Percentiles rank a stretch among this genome's conserved stretches.
Conservation (phyloP, 2,888 invertebrate species). For the Ochlodes sylvanus region DNA sequence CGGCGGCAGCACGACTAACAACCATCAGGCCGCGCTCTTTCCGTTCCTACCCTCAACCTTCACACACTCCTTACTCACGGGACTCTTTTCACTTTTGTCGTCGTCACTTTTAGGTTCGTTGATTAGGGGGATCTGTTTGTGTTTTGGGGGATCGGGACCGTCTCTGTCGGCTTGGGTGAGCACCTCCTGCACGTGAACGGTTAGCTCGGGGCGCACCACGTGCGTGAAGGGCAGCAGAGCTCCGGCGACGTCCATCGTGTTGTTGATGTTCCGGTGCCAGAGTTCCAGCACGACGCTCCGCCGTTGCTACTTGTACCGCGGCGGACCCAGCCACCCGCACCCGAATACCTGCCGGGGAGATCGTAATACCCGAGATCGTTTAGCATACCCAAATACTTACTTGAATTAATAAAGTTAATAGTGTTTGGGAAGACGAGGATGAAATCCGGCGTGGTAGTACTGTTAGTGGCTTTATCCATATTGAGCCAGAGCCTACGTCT, state of each 20-base stretch:
- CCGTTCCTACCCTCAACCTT: slow-evolving; percentile 51
- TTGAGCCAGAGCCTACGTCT: too few species aligned
- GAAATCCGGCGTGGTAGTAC: too few species aligned
- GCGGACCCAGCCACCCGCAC: slow-evolving; percentile 88
- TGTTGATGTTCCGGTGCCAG: slow-evolving; percentile 83
- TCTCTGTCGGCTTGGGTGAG: slow-evolving; percentile 69
- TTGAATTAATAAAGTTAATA: too few species aligned
- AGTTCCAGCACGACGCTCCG: slow-evolving; percentile 84
- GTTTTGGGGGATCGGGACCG: slow-evolving; percentile 51
- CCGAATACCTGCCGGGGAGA: slow-evolving; percentile 84
- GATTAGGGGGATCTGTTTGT: slow-evolving; percentile 66
- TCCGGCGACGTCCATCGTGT: slow-evolving; percentile 82
- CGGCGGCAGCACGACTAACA: slow-evolving; percentile 71
- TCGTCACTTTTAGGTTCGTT: slow-evolving; percentile 62
- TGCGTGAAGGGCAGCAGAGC: slow-evolving; percentile 78
- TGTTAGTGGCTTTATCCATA: too few species aligned
- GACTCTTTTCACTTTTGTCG: slow-evolving; percentile 44
- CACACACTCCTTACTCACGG: slow-evolving; percentile 47
- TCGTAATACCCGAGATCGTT: too few species aligned
- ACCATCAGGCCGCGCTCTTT: slow-evolving; percentile 70
- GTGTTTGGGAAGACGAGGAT: too few species aligned
- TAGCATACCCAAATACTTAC: too few species aligned
- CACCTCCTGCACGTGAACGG: slow-evolving; percentile 76
- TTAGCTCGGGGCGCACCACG: slow-evolving; percentile 75
- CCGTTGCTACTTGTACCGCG: slow-evolving; percentile 87